These are phyloP conservation scores for Pachycephala philippinensis DNA, from an alignment of 2,113 vertebrate genomes.

Conservation along the genomic window DNA sequence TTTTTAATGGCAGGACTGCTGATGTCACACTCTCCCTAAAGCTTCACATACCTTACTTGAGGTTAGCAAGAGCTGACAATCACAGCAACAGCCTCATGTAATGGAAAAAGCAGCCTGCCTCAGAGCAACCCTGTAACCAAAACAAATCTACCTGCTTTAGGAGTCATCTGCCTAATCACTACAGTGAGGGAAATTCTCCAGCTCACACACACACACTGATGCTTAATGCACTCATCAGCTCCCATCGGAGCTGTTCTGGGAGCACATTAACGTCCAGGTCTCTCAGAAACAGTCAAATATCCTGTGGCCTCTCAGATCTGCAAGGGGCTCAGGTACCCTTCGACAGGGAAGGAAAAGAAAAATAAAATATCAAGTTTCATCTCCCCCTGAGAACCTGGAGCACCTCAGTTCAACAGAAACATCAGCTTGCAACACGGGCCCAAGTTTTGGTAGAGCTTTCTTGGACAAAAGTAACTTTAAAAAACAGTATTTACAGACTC, in stretches of 20 bases:
- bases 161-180: neutral
- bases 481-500: neutral
- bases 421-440: fast-evolving
- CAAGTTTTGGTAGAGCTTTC: neutral
- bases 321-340: neutral
- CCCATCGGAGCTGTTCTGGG: fast-evolving
- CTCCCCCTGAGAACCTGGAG: neutral
- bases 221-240: fast-evolving
- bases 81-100: neutral
- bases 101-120: neutral
- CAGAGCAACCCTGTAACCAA: neutral
- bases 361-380: neutral
- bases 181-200: neutral
- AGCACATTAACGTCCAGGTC: neutral
- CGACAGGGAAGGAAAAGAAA: neutral
- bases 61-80: neutral
- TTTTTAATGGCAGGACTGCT: neutral
- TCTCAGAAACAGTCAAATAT: neutral
- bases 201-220: neutral
- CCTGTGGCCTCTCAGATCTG: neutral
- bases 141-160: neutral
- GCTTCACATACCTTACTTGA: neutral
- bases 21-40: neutral
- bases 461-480: neutral
- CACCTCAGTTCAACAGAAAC: neutral